A percentile compares a stretch with the other conserved stretches of the same genome.
Conservation (phyloP, 2,113 vertebrate species). For the Leucoraja erinaceus region DNA sequence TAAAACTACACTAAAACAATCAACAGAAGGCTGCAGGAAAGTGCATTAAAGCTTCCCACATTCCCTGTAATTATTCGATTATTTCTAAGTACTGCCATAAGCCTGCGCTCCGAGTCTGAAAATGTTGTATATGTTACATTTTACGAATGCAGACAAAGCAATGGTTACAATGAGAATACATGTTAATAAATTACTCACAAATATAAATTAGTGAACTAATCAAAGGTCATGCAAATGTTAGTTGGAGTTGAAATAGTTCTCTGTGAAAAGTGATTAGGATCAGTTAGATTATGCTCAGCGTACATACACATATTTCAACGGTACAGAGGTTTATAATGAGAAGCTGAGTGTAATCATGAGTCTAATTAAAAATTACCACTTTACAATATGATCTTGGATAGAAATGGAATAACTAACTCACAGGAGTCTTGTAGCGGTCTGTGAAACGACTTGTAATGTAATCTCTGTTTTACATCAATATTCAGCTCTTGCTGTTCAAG, state of each 20-base stretch:
- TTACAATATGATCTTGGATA: conserved; percentile 19
- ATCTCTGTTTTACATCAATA: background rate
- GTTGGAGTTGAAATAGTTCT: conserved; percentile 7
- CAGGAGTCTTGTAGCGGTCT: background rate
- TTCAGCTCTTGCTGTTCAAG: background rate
- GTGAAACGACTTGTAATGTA: background rate
- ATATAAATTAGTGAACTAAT: conserved; percentile 19
- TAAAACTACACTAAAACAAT: conserved; percentile 14
- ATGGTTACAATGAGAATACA: background rate
- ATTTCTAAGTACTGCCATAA: background rate
- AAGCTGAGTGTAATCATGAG: conserved; percentile 16
- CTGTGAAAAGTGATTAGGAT: conserved; percentile 30
- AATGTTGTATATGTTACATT: background rate
- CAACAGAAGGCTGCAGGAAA: background rate
- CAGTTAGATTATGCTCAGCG: conserved; percentile 18
- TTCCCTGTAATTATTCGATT: background rate
- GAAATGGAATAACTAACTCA: conserved; percentile 23
- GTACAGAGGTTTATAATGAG: conserved; percentile 5
- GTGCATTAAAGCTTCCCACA: background rate
- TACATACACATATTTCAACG: background rate
- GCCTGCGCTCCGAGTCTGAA: background rate
- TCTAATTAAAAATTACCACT: conserved; percentile 21
- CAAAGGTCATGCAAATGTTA: conserved; percentile 15
- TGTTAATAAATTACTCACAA: conserved; percentile 19
- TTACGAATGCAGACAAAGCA: background rate